Evolutionary conservation across 2,113 vertebrate species (phyloP).

Genomic region (Arvicanthis niloticus): DNA sequence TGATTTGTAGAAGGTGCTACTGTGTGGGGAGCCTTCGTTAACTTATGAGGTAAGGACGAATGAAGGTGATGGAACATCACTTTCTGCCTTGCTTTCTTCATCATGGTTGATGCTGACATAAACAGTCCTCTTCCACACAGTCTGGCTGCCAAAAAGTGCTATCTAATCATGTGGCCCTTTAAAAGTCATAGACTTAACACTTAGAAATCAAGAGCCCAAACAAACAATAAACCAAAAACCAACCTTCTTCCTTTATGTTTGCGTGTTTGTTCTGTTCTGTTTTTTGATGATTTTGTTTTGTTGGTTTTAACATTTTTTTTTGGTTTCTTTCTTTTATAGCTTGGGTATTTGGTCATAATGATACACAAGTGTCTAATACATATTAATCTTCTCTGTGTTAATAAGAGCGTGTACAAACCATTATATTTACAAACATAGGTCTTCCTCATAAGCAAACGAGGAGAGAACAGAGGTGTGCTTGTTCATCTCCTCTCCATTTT

Average conservation of each 20-base stretch:
- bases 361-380: no score
- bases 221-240: neutral
- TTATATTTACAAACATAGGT: neutral
- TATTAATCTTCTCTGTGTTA: neutral
- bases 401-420: neutral
- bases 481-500: neutral
- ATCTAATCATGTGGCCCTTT: neutral
- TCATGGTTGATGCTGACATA: neutral
- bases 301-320: neutral
- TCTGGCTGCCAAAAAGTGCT: no score
- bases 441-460: neutral
- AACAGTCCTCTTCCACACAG: no score
- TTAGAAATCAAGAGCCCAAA: neutral
- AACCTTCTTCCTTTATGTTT: neutral
- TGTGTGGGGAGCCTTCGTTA: neutral
- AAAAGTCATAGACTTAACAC: neutral
- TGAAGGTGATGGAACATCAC: no score
- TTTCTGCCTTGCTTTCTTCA: no score
- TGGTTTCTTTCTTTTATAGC: neutral
- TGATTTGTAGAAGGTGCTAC: no score
- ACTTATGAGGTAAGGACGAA: no score
- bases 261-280: neutral
- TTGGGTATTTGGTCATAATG: neutral
- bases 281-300: neutral
- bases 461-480: neutral